Evolutionary conservation across 2,113 vertebrate species (phyloP), one percentile per base, ranked within the genome.

Genomic region (Rutilus rutilus): DNA sequence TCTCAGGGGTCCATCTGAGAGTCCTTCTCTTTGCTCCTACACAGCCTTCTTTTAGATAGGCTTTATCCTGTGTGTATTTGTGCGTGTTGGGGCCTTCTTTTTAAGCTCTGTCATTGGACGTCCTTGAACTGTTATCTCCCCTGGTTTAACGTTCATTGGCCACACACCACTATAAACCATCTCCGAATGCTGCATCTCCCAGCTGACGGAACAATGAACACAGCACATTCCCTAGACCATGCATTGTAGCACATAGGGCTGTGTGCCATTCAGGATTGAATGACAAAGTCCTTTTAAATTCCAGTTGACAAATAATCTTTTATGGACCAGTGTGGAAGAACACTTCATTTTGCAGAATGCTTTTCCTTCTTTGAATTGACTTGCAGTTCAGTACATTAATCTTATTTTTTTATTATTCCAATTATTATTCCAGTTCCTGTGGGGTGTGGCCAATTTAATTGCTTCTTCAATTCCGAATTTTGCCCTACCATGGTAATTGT

Each of bases 121-220:
- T 50, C 85, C 85, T 86, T 86, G 78, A 86, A 67, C 69, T 62
- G 59, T 74, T 45, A 82, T 76, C 52, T 52, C 67, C 47, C 54
- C 78, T 75, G 21, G 82, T 83, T 52, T 69, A 82, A 69, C 11
- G 25, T 59, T 71, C 33, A 74, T 71, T 59, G 81, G 50, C 50
- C 82, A 74, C 82, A 83, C 65, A 83, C 27, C 27, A n/a, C 47
- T 83, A 71, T 54, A 39, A 60, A 79, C 52, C 23, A 42, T 42
- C 54, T 79, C 21, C 12, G 30, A 82, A 82, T 15, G 45, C 45
- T 36, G 27, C 15, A 54, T 69, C 45, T 69, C 27, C 60, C 64
- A 67, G 64, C 64, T 71, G 42, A 30, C 3, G 77, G 45, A 15
- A 25, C 42, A 71, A 77, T 54, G 75, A 77, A 77, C 33, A 77